Evolutionary conservation across 2,888 invertebrate genomes (phyloP), one percentile per base, ranked within the genome.

Genomic region (Pollenia labialis): DNA sequence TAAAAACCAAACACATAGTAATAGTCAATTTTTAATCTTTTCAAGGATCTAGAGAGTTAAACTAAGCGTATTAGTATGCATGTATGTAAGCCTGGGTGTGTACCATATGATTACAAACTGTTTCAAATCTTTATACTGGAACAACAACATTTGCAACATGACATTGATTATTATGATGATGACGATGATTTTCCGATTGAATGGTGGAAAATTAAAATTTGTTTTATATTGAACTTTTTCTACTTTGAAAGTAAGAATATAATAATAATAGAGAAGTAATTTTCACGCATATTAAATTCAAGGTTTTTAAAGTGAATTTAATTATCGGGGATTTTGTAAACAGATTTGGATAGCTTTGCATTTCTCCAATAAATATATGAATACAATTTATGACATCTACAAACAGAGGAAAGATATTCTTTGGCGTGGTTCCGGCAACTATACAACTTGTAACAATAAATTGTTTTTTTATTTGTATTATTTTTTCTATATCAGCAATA

Each of bases 171-270:
- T 12, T 40, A 54, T 42, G 46, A 72, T 68, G 46, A 81, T 40
- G 42, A 23, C 48, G 71, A 62, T 69, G 72, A 72, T 68, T 82
- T 85, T 87, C 52, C 81, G 82, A 87, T 79, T 85, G 79, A 80
- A 82, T 83, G 68, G 71, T 71, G 72, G 82, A 81, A 81, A 80
- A 82, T 81, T 72, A 54, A 76, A 76, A 75, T 62, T 60, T 72
- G 68, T 80, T 85, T 80, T 80, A 44, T 62, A 68, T 50, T 68
- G 75, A 83, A 75, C 56, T 42, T 48, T 48, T 62, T 62, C 54
- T 1, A 50, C 18, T 68, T 64, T 44, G 4, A 11, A 14, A 54
- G 42, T 16, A n/a, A 46, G 23, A 48, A 58, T 12, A 4, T n/a
- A 50, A 56, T 46, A 40, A 72, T 48, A 12, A 60, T 11, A 66